A percentile compares a stretch with the other conserved stretches of the same genome.
Conservation (phyloP, 2,113 vertebrate species). For the Epinephelus lanceolatus region DNA sequence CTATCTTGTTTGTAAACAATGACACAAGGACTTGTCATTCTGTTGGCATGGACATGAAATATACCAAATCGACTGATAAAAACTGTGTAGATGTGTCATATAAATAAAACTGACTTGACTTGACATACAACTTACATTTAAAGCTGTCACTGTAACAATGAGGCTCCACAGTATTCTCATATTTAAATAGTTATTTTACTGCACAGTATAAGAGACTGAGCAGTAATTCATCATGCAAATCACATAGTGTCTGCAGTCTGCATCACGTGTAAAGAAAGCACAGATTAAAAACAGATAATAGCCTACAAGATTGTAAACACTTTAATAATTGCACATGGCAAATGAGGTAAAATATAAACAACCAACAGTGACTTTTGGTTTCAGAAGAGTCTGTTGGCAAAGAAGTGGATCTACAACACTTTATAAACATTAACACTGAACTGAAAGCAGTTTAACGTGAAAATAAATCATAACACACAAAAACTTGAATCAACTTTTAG, state of each 20-base stretch:
- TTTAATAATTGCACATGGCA: slow-evolving; percentile 49
- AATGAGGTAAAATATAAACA: slow-evolving; percentile 41
- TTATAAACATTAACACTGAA: background rate
- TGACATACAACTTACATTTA: background rate
- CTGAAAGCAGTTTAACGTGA: background rate
- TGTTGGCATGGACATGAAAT: too few species aligned
- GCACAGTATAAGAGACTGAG: background rate
- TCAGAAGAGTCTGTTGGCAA: background rate
- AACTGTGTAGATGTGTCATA: too few species aligned
- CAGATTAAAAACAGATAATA: background rate
- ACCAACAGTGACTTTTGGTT: background rate
- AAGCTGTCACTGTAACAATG: background rate
- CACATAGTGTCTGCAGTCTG: too few species aligned
- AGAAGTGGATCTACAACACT: background rate
- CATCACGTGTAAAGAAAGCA: background rate
- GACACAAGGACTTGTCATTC: too few species aligned
- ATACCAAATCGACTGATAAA: too few species aligned
- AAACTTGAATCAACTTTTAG: background rate
- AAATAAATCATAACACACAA: background rate
- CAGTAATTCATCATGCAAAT: background rate
- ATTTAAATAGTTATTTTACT: background rate
- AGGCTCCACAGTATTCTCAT: too few species aligned
- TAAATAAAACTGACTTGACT: too few species aligned
- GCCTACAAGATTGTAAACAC: too few species aligned
- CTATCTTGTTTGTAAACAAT: too few species aligned